These are phyloP conservation scores for Lagocephalus sceleratus DNA, from an alignment of 2,797 vertebrate species.

Conservation along the genomic window DNA sequence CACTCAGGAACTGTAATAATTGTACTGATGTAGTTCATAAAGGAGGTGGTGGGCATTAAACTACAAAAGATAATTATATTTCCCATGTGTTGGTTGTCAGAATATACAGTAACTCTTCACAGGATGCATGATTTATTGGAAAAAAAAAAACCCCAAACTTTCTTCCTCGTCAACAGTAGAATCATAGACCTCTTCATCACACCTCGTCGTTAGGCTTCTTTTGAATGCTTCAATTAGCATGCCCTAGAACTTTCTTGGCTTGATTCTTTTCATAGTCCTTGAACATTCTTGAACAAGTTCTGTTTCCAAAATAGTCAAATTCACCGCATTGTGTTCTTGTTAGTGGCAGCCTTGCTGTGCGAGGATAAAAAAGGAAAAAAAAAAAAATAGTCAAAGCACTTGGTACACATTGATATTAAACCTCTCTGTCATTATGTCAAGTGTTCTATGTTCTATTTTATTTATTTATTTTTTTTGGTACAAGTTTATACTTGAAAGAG, in stretches of 20 bases:
- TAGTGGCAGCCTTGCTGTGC: slow-evolving; percentile 15
- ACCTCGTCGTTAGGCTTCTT: background rate
- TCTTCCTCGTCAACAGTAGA: slow-evolving; percentile 1
- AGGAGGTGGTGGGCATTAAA: no score
- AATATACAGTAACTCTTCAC: no score
- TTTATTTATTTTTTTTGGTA: slow-evolving; percentile 11
- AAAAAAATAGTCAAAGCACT: background rate
- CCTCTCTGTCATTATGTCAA: background rate
- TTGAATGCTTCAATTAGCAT: slow-evolving; percentile 15
- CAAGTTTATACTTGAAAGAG: slow-evolving; percentile 32
- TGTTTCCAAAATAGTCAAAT: slow-evolving; percentile 28
- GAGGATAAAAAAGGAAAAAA: background rate
- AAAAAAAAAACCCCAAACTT: background rate
- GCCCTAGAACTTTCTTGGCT: background rate
- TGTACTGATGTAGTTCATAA: no score
- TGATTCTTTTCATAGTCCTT: slow-evolving; percentile 25
- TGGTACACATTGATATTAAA: slow-evolving; percentile 13
- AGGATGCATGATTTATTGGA: background rate
- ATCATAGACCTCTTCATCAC: background rate
- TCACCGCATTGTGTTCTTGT: slow-evolving; percentile 23
- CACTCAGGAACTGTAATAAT: no score
- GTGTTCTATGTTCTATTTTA: no score
- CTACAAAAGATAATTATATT: no score
- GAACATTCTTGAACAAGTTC: slow-evolving; percentile 2
- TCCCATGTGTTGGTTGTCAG: no score